These are phyloP conservation scores for Takifugu bimaculatus DNA, from an alignment of 2,113 vertebrate genomes.

Conservation along the genomic window DNA sequence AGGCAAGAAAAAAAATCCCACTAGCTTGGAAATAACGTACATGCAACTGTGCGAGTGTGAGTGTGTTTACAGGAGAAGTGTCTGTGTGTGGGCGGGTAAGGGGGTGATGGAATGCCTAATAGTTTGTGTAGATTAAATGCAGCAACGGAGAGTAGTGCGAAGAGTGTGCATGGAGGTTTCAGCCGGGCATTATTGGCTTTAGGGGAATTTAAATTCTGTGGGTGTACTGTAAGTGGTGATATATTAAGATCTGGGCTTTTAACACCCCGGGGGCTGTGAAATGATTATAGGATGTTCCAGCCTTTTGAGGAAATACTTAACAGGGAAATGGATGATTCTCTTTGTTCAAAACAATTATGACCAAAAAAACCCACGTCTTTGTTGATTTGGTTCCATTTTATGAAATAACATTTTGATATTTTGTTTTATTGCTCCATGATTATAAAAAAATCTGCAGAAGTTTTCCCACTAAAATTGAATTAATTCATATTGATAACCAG, in stretches of 20 bases:
- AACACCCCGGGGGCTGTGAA: background rate
- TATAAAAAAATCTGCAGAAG: background rate
- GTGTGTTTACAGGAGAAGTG: constrained; percentile 64
- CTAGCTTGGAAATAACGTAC: constrained; percentile 42
- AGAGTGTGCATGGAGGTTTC: constrained; percentile 25
- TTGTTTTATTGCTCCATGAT: background rate
- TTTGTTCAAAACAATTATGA: background rate
- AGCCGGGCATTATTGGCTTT: constrained; percentile 44
- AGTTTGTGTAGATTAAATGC: constrained; percentile 65
- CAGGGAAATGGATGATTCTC: no score
- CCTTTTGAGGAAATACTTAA: background rate
- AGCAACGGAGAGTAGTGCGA: constrained; percentile 46
- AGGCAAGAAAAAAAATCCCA: constrained; percentile 37
- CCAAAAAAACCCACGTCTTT: no score
- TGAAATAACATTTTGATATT: no score
- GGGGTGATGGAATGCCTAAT: constrained; percentile 54
- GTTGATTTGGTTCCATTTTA: no score
- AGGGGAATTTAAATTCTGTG: constrained; percentile 22
- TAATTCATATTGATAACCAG: background rate
- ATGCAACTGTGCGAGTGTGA: constrained; percentile 47
- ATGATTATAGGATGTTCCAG: background rate
- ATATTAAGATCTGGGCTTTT: constrained; percentile 4
- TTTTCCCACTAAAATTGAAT: background rate
- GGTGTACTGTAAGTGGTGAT: constrained; percentile 30
- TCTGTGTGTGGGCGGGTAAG: constrained; percentile 53